phyloP scores from a whole-genome alignment of 1,140 invertebrate species.

The Scaptomyza hsui region DNA sequence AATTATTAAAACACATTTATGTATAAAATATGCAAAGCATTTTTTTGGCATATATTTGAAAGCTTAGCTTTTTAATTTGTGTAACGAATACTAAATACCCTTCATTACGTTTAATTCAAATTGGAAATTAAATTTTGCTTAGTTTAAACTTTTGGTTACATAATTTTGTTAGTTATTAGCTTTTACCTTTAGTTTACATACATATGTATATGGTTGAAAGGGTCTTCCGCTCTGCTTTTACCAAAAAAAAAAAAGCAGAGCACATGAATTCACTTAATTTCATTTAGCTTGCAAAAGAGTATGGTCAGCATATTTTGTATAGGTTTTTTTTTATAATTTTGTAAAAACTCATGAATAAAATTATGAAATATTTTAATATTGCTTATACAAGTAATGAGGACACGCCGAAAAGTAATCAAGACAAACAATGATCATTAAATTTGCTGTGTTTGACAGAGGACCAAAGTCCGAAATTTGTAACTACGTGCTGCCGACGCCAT shows the following conservation, averaged over 20 bases:
- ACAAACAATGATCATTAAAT: slow-evolving; percentile 26
- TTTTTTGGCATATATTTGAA: neutral
- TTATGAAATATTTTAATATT: slow-evolving; percentile 29
- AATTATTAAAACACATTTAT: neutral
- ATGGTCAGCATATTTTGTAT: slow-evolving; percentile 10
- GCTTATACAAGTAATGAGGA: neutral
- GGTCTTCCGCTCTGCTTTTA: too few species aligned
- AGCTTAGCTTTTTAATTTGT: neutral
- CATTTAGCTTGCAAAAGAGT: slow-evolving; percentile 12
- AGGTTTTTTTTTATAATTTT: slow-evolving; percentile 22
- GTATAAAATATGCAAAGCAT: slow-evolving; percentile 15
- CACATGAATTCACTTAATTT: slow-evolving; percentile 8
- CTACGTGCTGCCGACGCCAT: too few species aligned
- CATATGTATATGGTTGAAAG: too few species aligned
- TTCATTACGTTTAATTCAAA: neutral
- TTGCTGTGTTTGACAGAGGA: slow-evolving; percentile 10
- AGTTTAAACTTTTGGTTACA: too few species aligned
- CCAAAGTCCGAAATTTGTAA: slow-evolving; percentile 25
- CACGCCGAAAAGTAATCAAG: slow-evolving; percentile 40
- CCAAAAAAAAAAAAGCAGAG: too few species aligned
- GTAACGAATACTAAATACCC: neutral
- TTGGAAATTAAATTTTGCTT: neutral
- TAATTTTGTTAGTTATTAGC: too few species aligned
- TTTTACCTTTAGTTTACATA: too few species aligned
- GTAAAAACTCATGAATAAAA: slow-evolving; percentile 51